Evolutionary conservation across 2,797 vertebrate species (phyloP).

Genomic region (Euphonia xanthogaster): DNA sequence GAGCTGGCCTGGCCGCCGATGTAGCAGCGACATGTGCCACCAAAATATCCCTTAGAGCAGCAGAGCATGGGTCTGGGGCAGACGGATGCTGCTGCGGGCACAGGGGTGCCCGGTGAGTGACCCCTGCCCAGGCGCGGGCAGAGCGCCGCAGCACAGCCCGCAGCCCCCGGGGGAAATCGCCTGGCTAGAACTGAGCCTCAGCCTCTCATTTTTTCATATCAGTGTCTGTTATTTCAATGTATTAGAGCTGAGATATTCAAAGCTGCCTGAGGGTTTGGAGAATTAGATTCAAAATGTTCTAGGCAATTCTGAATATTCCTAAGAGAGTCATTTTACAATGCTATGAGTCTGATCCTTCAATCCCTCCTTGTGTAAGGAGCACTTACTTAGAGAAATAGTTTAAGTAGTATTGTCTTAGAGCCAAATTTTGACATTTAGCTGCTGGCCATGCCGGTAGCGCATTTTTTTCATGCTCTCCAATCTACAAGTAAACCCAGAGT

Average conservation of each 20-base stretch:
- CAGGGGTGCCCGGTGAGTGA: background rate
- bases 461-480: background rate
- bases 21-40: background rate
- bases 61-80: background rate
- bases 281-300: slow-evolving; percentile 55
- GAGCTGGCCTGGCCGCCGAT: background rate
- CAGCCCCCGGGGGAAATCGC: background rate
- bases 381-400: slow-evolving; percentile 53
- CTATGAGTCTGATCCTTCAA: slow-evolving; percentile 63
- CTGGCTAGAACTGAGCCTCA: background rate
- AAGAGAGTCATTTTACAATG: slow-evolving; percentile 52
- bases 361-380: slow-evolving; percentile 42
- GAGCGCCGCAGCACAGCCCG: background rate
- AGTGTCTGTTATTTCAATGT: slow-evolving; percentile 31
- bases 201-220: background rate
- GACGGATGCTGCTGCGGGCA: fast-evolving
- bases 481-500: background rate
- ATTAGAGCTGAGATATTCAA: slow-evolving; percentile 43
- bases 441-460: slow-evolving; percentile 30
- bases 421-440: slow-evolving; percentile 66
- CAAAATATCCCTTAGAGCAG: fast-evolving
- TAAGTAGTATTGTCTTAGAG: slow-evolving; percentile 47
- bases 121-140: background rate
- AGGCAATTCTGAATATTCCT: slow-evolving; percentile 62
- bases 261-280: slow-evolving; percentile 55